Base-by-base conservation (phyloP, 2,113 vertebrate species). In the Chitala chitala region DNA sequence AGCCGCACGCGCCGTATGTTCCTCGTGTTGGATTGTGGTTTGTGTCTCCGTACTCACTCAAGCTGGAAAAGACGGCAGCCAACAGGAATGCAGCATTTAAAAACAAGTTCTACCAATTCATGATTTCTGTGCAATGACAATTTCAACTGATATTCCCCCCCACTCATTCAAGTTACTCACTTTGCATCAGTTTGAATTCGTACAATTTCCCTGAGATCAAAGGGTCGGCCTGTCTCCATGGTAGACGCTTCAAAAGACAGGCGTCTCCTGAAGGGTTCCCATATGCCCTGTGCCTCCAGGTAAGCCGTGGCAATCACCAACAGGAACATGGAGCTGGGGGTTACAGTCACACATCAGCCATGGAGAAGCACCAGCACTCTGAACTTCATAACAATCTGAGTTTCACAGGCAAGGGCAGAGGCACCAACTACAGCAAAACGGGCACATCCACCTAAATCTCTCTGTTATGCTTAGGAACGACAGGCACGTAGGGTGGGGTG, bases 191-290 rank as follows among this genome's bases (percentile, higher is more conserved):
- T 94, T 83, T 95, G 93, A 89, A 95, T 93, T 83, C 95, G 94
- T 85, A 95, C 94, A 75, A 98, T 98, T 86, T 96, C 95, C 92
- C 96, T 96, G 94, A 99, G 94, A 92, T 98, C 95, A 84, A 98
- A 96, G 7, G 95, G 94, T 82, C 93, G 94, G 80, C 95, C 96
- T 40, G 94, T 92, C 85, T 98, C 95, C 89, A 96, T 88, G 79
- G 92, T 95, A 65, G 95, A 93, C 50, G 91, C 87, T 81, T 99
- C 97, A 82, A 96, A 90, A 20, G 93, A 97, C 22, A 98, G 88
- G 2, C 93, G 93, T 85, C 93, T 93, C 82, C 92, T 93, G 85
- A 98, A 99, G 22, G 96, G 95, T 83, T 98, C 96, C 97, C 97
- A 99, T 77, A 98, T 98, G 86, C 96, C 95, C 89, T 98, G 94